phyloP scores from a whole-genome alignment of 2,888 invertebrate genomes.

The Hypsopygia costalis region DNA sequence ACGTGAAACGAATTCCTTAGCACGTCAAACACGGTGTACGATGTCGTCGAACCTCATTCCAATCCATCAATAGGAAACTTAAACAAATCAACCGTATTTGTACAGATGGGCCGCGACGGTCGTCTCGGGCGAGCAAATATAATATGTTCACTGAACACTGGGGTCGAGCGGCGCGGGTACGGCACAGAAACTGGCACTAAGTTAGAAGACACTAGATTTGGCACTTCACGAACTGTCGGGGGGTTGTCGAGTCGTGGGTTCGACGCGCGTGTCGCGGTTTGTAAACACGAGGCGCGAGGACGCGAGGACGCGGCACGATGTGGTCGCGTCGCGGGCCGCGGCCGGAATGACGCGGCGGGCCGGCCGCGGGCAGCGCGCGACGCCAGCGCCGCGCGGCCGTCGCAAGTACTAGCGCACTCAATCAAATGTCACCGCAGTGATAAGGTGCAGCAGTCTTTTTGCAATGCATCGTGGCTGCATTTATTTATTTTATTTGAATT shows the following conservation, averaged over 20 bases:
- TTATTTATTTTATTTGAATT: slow-evolving; percentile 11
- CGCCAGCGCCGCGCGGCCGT: slow-evolving; percentile 45
- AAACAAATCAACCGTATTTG: slow-evolving; percentile 61
- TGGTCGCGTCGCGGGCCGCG: slow-evolving; percentile 67
- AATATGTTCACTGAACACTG: background rate
- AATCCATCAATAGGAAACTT: slow-evolving; percentile 69
- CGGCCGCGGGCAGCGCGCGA: slow-evolving; percentile 31
- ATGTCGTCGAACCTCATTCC: slow-evolving; percentile 57
- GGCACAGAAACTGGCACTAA: slow-evolving; percentile 42
- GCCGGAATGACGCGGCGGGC: slow-evolving; percentile 70
- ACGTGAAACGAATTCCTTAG: slow-evolving; percentile 69
- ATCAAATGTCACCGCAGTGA: slow-evolving; percentile 50
- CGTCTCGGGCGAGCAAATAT: slow-evolving; percentile 22
- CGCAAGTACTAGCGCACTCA: slow-evolving; percentile 45
- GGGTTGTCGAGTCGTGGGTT: slow-evolving; percentile 21
- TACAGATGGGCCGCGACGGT: slow-evolving; percentile 51
- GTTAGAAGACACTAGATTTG: slow-evolving; percentile 48
- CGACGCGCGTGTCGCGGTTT: slow-evolving; percentile 37
- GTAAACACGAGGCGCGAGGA: slow-evolving; percentile 44
- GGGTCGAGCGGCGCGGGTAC: background rate
- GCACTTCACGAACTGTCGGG: slow-evolving; percentile 46
- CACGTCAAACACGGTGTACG: slow-evolving; percentile 58
- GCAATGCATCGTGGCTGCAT: slow-evolving; percentile 35
- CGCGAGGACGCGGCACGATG: slow-evolving; percentile 47
- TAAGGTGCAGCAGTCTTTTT: slow-evolving; percentile 46